A percentile compares a stretch with the other conserved stretches of the same genome.
These are phyloP conservation scores for Drosophila athabasca DNA, from an alignment of 1,140 invertebrate genomes.

Conservation along the genomic window DNA sequence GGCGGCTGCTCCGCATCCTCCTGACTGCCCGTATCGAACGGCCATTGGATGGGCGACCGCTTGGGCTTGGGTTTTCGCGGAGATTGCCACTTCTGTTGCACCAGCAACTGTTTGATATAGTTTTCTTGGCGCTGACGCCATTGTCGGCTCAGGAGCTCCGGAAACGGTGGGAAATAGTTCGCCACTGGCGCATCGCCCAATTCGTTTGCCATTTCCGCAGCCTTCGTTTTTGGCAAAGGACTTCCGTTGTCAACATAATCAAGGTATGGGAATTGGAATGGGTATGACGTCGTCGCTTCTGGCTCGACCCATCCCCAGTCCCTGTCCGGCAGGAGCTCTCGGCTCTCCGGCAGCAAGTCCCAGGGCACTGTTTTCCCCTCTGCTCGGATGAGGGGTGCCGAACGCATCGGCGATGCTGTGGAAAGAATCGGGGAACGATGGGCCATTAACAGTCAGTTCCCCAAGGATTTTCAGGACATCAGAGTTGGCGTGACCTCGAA, in stretches of 20 bases:
- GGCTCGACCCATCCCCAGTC: neutral
- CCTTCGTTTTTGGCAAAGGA: conserved; percentile 48
- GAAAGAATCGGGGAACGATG: conserved; percentile 16
- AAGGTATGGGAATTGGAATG: conserved; percentile 35
- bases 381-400: conserved; percentile 38
- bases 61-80: conserved; percentile 47
- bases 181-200: conserved; percentile 10
- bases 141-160: conserved; percentile 24
- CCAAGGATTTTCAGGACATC: conserved; percentile 19
- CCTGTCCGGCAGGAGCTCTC: too few relatives aligned
- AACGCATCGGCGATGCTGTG: conserved; percentile 47
- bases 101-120: conserved; percentile 46
- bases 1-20: neutral
- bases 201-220: conserved; percentile 56
- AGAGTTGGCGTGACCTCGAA: conserved; percentile 18
- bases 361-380: conserved; percentile 6
- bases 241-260: conserved; percentile 57
- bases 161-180: conserved; percentile 51
- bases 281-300: conserved; percentile 13
- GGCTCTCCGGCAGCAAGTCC: too few relatives aligned
- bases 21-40: neutral
- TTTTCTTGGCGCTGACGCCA: conserved; percentile 22
- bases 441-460: conserved; percentile 44
- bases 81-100: conserved; percentile 61
- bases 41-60: conserved; percentile 21